Evolutionary conservation across 2,113 vertebrate species (phyloP).

Genomic region (Xerus inauris): DNA sequence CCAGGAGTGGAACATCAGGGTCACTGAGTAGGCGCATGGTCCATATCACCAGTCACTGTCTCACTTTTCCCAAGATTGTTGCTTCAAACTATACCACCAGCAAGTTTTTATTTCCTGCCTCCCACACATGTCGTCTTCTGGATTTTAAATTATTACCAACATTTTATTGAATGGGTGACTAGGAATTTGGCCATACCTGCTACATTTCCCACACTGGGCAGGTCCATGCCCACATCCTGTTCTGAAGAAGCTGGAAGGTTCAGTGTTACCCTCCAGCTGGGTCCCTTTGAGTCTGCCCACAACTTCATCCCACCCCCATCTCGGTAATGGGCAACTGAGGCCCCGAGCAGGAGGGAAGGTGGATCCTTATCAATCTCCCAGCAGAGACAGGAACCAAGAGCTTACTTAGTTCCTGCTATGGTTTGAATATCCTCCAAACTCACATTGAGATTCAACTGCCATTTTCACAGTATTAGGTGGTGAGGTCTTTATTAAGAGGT

Average conservation of each 20-base stretch:
- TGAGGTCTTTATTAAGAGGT: background rate
- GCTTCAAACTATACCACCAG: background rate
- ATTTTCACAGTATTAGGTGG: background rate
- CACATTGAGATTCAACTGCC: background rate
- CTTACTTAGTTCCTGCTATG: background rate
- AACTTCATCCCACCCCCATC: background rate
- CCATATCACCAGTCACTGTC: background rate
- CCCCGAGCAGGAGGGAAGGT: background rate
- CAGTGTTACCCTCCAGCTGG: background rate
- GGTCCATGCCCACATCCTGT: rapidly evolving
- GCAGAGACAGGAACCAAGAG: background rate
- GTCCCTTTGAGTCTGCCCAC: background rate
- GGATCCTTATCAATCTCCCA: background rate
- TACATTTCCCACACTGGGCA: background rate
- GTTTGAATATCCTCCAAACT: background rate
- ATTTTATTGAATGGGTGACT: background rate
- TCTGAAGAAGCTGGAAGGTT: background rate
- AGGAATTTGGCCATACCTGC: background rate
- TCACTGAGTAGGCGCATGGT: rapidly evolving
- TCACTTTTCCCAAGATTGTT: background rate
- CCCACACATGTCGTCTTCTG: background rate
- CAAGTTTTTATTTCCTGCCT: background rate
- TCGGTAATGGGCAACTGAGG: background rate
- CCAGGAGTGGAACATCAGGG: background rate
- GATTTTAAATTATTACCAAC: background rate